Base-by-base conservation (phyloP, 2,797 vertebrate genomes). In the Apogon talboti region DNA sequence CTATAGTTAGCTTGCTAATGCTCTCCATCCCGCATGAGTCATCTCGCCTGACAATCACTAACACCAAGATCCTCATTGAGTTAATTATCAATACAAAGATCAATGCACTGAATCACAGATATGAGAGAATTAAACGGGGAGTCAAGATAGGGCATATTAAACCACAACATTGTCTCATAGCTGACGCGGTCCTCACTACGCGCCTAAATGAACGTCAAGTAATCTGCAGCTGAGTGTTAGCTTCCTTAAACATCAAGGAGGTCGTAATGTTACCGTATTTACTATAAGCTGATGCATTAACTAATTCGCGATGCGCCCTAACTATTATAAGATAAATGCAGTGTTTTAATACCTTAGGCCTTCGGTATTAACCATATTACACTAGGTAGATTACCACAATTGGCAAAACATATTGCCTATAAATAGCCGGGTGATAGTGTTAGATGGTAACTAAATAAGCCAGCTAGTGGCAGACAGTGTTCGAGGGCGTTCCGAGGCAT, bases 201-300 rank as follows among this genome's bases (percentile, higher is more conserved):
- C 91, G 91, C 91, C 89, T 74, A 91, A 92, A 91, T 57, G 50
- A 67, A 74, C 75, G 57, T n/a, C 48, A 46, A 51, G 51, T 67
- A 24, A 28, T 4, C 48, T 45, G 53, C 57, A 70, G 61, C 50
- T 18, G 6, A 54, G 14, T 11, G 81, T 69, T 77, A 63, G 44
- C 74, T 66, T 52, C 70, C 55, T 47, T 13, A 50, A 62, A 76
- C 6, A 66, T 16, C 41, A 38, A n/a, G 35, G 1, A 40, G 3
- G n/a, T 10, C 33, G 33, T 9, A 35, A 43, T 30, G 15, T 14
- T 7, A 3, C 42, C 47, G 41, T 19, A 21, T 11, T 10, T 8
- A 1, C 0, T 14, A 28, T 35, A 28, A 41, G 16, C 1, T 24
- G 1, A 12, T 19, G 11, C 12, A 24, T 4, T 10, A 11, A 4